Base-by-base conservation (phyloP, 2,797 vertebrate species). In the Sebastes nivosus region DNA sequence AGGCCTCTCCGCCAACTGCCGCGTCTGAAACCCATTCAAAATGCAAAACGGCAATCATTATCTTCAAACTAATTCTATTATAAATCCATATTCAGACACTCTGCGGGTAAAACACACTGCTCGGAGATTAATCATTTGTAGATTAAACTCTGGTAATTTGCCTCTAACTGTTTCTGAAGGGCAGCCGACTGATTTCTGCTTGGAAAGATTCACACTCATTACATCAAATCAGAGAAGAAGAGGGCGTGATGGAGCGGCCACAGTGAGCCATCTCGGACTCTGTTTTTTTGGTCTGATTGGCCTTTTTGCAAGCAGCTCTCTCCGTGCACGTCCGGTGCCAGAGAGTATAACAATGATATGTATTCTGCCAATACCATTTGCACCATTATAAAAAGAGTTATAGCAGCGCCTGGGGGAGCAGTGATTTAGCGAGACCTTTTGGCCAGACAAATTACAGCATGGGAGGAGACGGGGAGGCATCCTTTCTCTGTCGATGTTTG, bases 381-480 rank as follows among this genome's bases (percentile, higher is more conserved):
- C 11, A 9, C 72, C 57, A 57, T 79, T 85, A 50, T 55, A 11
- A 61, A 70, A 29, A 61, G 79, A 88, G 73, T 85, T 77, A 88
- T 69, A 27, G 75, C 68, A 34, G 54, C 7, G 55, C 76, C 34
- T 32, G 60, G 46, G 52, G n/a, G 52, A 29, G 46, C 32, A 27
- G 27, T 79, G 84, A 91, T 88, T 88, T 82, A 86, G 55, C 2
- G 22, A 81, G 81, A 75, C 72, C 57, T 75, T 87, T 67, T 30
- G 46, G 68, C 63, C 29, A 22, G 73, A 88, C 67, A 80, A 82
- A 90, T 92, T 82, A 82, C 64, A 68, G 67, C 74, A 59, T 14
- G 13, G 52, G 54, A 63, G 42, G 50, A 77, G 61, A 77, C 30
- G 64, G 63, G 34, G 34, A 77, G 72, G 67, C 50, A 20, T 77